Evolutionary conservation across 2,113 vertebrate species (phyloP).

Genomic region (Callospermophilus lateralis): DNA sequence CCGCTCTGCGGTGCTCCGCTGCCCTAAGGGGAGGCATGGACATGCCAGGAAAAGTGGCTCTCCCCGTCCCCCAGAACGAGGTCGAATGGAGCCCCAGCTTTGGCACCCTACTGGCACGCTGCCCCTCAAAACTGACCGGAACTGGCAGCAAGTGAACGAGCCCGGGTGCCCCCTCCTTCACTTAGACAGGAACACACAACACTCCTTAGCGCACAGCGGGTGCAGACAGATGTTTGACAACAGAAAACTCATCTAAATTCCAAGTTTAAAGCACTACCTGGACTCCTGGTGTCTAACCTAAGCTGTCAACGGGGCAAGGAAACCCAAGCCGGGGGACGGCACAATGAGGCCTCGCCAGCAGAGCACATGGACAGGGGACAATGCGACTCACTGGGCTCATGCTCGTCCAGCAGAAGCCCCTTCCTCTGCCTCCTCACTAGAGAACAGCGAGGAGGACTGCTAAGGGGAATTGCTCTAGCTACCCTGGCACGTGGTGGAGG

Average conservation of each 20-base stretch:
- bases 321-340: no score
- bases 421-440: background rate
- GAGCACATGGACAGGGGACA: background rate
- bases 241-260: background rate
- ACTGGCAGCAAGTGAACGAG: background rate
- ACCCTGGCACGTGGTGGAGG: background rate
- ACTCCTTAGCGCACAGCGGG: background rate
- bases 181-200: fast-evolving
- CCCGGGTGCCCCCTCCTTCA: background rate
- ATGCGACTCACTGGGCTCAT: no score
- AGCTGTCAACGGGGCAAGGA: no score
- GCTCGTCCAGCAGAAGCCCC: background rate
- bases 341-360: no score
- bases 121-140: background rate
- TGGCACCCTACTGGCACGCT: background rate
- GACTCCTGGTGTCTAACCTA: no score
- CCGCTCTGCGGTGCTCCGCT: background rate
- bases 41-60: background rate
- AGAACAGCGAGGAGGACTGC: background rate
- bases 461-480: background rate
- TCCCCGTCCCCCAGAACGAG: background rate
- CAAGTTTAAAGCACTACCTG: background rate
- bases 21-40: background rate
- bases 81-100: background rate
- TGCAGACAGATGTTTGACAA: background rate